Percentiles rank a stretch among this genome's conserved stretches.
These are phyloP conservation scores for Helicoverpa zea DNA, from an alignment of 1,140 invertebrate species.

Conservation along the genomic window DNA sequence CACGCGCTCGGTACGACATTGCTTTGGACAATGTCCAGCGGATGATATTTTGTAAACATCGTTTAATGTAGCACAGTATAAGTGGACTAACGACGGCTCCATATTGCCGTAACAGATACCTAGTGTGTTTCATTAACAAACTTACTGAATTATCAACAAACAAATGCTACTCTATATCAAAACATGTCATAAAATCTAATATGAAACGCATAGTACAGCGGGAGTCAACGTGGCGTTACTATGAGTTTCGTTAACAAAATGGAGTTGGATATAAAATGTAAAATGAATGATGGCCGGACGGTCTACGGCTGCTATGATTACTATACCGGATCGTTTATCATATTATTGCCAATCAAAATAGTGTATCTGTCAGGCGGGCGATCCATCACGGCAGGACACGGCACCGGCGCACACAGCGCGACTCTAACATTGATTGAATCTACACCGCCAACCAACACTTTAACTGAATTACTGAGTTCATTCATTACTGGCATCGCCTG, in stretches of 20 bases:
- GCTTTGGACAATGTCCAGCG: constrained; percentile 81
- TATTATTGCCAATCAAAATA: constrained; percentile 87
- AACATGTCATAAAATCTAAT: constrained; percentile 62
- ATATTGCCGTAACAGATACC: constrained; percentile 62
- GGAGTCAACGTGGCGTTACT: constrained; percentile 55
- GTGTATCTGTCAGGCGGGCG: constrained; percentile 84
- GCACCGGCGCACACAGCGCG: constrained; percentile 53
- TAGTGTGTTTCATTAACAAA: constrained; percentile 68
- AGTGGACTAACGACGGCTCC: constrained; percentile 68
- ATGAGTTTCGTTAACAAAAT: constrained; percentile 67
- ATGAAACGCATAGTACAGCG: constrained; percentile 62
- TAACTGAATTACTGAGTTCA: constrained; percentile 69
- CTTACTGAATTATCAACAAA: constrained; percentile 64
- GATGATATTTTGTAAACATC: constrained; percentile 78
- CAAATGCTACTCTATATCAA: constrained; percentile 68
- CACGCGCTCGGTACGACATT: constrained; percentile 70
- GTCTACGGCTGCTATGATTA: constrained; percentile 80
- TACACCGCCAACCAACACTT: constrained; percentile 66
- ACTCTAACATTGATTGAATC: constrained; percentile 72
- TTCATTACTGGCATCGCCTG: constrained; percentile 67
- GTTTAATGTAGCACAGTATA: constrained; percentile 72
- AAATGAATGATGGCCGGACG: constrained; percentile 77
- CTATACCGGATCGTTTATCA: constrained; percentile 83
- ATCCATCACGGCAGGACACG: constrained; percentile 77
- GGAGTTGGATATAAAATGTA: constrained; percentile 72